Evolutionary conservation across 2,888 invertebrate genomes (phyloP), one percentile per base, ranked within the genome.

Genomic region (Norana najaformis): DNA sequence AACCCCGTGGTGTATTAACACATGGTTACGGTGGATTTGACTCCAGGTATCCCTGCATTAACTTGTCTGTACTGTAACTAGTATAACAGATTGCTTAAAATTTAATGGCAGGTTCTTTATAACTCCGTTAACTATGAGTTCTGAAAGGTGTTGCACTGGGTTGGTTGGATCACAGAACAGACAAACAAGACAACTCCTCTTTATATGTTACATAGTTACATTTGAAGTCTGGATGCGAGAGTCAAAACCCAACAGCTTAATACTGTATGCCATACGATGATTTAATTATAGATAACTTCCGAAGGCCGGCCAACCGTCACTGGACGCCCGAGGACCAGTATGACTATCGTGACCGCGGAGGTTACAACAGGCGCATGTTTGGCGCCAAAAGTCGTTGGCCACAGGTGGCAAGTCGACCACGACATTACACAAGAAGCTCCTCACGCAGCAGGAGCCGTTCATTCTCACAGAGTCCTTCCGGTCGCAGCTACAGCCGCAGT

Each of bases 401-500:
- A n/a, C 53, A 41, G n/a, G 89, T 85, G 39, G 82, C 90, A 13
- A 38, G 89, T 39, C 37, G 90, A 37, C 34, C 85, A 38, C 53
- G 90, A 41, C 88, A 83, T 39, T 91, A 90, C 88, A 90, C 90
- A 37, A 83, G 90, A 34, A 91, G 91, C 83, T 91, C 91, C 5
- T 91, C 91, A 0, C 90, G 89, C 35, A 91, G 91, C 69, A 82
- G 89, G 47, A 89, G 89, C 47, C 83, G 89, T 5, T 90, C 91
- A 30, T 47, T 88, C 82, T 91, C 91, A 41, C 88, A 35, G 36
- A 89, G 91, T 82, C 36, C 88, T 20, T 69, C 69, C 16, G 91
- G 89, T 41, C 90, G 90, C 35, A 91, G 91, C 82, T 89, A 88
- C 37, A 90, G 90, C 39, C 89, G 91, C 39, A 91, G 91, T 88